Conservation (phyloP, 2,888 invertebrate species). For the Argyra leucocephala region DNA sequence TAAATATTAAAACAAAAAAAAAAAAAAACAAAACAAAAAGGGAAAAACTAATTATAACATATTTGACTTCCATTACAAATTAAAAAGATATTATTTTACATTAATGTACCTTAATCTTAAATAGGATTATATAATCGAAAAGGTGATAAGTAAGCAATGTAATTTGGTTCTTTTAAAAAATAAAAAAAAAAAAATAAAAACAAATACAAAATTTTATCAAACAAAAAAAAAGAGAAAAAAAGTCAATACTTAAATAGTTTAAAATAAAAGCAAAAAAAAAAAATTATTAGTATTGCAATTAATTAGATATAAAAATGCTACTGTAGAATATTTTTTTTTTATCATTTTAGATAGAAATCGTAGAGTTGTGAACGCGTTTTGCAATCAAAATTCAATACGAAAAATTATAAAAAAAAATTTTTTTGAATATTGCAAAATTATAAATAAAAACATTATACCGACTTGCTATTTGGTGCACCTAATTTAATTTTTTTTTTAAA, state of each 20-base stretch:
- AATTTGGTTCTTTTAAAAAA: not conserved
- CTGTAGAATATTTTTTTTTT: not conserved
- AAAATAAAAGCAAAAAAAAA: not conserved
- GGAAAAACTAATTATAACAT: not conserved
- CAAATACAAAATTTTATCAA: not conserved
- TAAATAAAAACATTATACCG: not conserved
- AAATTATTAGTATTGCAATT: not conserved
- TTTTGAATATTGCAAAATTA: not conserved
- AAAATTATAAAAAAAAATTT: not conserved
- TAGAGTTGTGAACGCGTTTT: slow-evolving; percentile 3
- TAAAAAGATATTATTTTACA: not conserved
- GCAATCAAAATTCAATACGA: slow-evolving; percentile 5
- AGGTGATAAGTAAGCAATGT: not conserved
- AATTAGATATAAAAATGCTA: not conserved
- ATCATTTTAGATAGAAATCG: not conserved
- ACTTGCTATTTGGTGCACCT: not conserved
- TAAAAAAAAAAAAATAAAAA: no score
- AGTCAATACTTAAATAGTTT: no score
- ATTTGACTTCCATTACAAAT: not conserved
- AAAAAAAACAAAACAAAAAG: no score
- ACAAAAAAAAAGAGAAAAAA: not conserved
- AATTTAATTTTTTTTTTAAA: not conserved
- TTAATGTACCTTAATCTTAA: not conserved
- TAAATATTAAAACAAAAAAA: no score
- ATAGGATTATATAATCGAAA: not conserved